Percentiles rank a stretch among this genome's conserved stretches.
These are phyloP conservation scores for Mustela nigripes DNA, from an alignment of 2,113 vertebrate species.

Conservation along the genomic window DNA sequence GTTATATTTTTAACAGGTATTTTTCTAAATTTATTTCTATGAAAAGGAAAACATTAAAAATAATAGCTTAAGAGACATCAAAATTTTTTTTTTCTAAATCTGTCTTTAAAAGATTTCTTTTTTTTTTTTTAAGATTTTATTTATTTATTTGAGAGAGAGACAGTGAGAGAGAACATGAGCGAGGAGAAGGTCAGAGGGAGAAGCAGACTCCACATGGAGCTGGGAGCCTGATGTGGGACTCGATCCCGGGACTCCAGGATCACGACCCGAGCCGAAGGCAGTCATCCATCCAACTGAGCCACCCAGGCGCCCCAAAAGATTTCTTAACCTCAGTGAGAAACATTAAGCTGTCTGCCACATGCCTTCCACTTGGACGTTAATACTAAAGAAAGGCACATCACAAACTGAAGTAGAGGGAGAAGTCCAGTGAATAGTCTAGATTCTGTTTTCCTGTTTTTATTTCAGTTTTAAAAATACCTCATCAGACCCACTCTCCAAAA, in stretches of 20 bases:
- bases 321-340: neutral
- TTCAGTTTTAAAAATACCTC: neutral
- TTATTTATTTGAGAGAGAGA: no score
- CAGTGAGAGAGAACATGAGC: no score
- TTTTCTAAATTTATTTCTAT: constrained; percentile 47
- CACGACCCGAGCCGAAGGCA: no score
- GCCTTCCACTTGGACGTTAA: neutral
- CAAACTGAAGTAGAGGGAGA: neutral
- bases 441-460: neutral
- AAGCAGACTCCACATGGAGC: no score
- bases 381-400: neutral
- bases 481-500: neutral
- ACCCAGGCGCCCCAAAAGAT: neutral
- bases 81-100: neutral
- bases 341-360: neutral
- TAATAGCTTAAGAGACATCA: neutral
- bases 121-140: no score
- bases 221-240: no score
- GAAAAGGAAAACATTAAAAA: constrained; percentile 37
- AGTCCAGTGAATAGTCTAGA: neutral
- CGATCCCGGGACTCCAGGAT: no score
- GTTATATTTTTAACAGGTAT: constrained; percentile 31
- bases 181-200: no score
- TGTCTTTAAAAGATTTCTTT: constrained; percentile 52
- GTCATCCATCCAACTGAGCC: no score